A percentile compares a stretch with the other conserved stretches of the same genome.
Conservation (phyloP, 2,888 invertebrate species). For the Ptychoptera contaminata region DNA sequence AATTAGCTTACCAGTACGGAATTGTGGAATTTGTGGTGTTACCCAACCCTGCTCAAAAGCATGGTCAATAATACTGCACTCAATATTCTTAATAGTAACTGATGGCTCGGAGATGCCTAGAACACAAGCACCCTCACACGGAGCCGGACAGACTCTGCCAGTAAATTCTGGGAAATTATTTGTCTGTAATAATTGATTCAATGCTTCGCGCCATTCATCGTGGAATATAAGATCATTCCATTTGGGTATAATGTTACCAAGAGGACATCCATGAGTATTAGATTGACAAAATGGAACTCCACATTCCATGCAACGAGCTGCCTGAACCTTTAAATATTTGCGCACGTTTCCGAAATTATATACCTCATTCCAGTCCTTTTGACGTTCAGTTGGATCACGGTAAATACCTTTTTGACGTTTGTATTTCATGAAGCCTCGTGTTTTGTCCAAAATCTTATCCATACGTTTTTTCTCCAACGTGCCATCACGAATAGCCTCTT, state of each 20-base stretch:
- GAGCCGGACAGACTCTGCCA: conserved; percentile 88
- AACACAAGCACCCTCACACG: conserved; percentile 97
- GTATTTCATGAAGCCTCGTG: conserved; percentile 92
- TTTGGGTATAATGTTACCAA: conserved; percentile 97
- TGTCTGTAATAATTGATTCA: conserved; percentile 85
- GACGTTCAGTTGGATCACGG: conserved; percentile 66
- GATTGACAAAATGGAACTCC: conserved; percentile 98
- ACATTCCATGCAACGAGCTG: conserved; percentile 97
- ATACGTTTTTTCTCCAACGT: conserved; percentile 62
- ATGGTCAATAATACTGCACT: conserved; percentile 96
- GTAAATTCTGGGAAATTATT: conserved; percentile 99
- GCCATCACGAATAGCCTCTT: conserved; percentile 69
- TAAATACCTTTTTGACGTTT: conserved; percentile 76
- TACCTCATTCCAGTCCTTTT: conserved; percentile 95
- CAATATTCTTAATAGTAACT: conserved; percentile 98
- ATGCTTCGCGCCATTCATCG: conserved; percentile 86
- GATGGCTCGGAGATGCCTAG: conserved; percentile 89
- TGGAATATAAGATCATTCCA: conserved; percentile 97
- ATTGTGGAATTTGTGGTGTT: conserved; percentile 52
- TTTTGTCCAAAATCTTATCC: conserved; percentile 69
- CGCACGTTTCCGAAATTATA: conserved; percentile 76
- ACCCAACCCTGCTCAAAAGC: conserved; percentile 96
- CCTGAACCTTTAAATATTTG: conserved; percentile 77
- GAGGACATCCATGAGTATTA: conserved; percentile 80
- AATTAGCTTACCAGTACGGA: conserved; percentile 63